Base-by-base conservation (phyloP, 2,797 vertebrate genomes). In the Sebastiscus albofasciatus region DNA sequence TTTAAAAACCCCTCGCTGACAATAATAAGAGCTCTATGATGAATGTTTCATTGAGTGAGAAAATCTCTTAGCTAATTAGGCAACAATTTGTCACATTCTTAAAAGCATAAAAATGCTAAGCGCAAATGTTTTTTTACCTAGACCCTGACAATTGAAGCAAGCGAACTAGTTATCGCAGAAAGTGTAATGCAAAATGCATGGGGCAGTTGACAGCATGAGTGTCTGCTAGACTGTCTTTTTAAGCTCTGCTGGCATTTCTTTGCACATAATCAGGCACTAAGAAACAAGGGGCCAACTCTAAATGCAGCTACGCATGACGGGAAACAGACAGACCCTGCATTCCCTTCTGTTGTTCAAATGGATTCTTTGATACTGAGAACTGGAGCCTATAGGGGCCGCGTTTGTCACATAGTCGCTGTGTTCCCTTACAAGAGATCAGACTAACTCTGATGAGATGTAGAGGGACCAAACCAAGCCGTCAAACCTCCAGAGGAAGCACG, bases 1-100 rank as follows among this genome's bases (percentile, higher is more conserved):
- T 84, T 81, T 75, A 56, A 72, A 82, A 79, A 76, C 6, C 5
- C 5, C 70, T 29, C 0, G 4, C n/a, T 54, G 74, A 75, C 65
- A 71, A 77, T 79, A 85, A 81, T 60, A 79, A 67, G 54, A 79
- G 24, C 16, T 75, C 39, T 67, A 24, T 79, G 79, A 89, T 90
- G 27, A 89, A 92, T 87, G 76, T 89, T 89, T 90, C 56, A 90
- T 72, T 56, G 55, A 72, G 52, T 65, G 2, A 29, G 62, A 62
- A 67, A 69, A 73, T 59, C 18, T 77, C 7, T 54, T 3, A 12
- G 67, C 73, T 87, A 86, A 81, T 88, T 80, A 83, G 79, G 36
- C 46, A 81, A 79, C 72, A 85, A 83, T 81, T 84, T 89, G 73
- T 85, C 66, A 72, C 66, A 81, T 82, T 83, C 31, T 80, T 66